Percentiles rank a stretch among this genome's conserved stretches.
Evolutionary conservation across 2,797 vertebrate genomes (phyloP).

Genomic region (Phataginus tricuspis): DNA sequence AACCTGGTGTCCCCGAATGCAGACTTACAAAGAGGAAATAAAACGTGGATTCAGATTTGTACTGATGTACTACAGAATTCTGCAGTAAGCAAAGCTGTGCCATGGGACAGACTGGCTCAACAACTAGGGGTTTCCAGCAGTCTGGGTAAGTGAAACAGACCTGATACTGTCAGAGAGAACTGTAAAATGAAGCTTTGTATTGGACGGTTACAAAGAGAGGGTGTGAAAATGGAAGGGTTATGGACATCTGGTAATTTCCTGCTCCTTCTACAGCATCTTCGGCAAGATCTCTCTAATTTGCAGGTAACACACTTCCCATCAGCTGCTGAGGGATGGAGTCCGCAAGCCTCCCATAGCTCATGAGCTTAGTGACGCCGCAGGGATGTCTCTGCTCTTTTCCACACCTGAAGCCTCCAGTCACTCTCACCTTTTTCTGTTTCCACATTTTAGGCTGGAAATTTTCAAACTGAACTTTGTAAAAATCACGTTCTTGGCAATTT

Average conservation of each 20-base stretch:
- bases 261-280: neutral
- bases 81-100: neutral
- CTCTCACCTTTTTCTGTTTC: neutral
- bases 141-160: neutral
- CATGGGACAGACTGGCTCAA: neutral
- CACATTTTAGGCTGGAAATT: neutral
- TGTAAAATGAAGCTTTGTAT: neutral
- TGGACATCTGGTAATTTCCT: neutral
- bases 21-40: neutral
- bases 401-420: neutral
- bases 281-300: neutral
- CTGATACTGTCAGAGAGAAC: neutral
- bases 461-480: constrained; percentile 22
- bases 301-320: neutral
- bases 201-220: neutral
- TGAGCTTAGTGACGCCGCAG: neutral
- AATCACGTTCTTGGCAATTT: constrained; percentile 62
- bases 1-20: neutral
- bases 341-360: neutral
- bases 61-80: neutral
- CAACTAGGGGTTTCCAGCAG: neutral
- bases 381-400: neutral
- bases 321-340: neutral
- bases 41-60: neutral
- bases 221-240: constrained; percentile 2